phyloP scores from a whole-genome alignment of 2,888 invertebrate genomes.

The Ligdia adustata region DNA sequence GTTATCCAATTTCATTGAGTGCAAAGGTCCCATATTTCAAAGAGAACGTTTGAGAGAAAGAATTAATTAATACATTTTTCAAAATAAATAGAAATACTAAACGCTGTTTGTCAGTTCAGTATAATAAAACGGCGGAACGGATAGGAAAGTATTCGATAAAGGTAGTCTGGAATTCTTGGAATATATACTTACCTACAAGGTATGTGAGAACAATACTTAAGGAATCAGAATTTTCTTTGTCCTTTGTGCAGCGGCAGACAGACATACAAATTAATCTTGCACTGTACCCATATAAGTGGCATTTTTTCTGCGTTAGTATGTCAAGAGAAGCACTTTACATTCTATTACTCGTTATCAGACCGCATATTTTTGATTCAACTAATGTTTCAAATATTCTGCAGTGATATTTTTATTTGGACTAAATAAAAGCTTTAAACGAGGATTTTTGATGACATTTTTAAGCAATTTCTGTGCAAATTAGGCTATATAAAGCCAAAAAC shows the following conservation, averaged over 20 bases:
- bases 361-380: constrained; percentile 11
- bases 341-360: constrained; percentile 2
- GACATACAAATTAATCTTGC: constrained; percentile 4
- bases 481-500: background rate
- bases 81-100: no score
- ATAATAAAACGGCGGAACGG: no score
- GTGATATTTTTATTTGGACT: background rate
- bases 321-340: constrained; percentile 22
- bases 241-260: background rate
- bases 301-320: constrained; percentile 25
- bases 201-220: no score
- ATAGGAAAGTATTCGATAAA: no score
- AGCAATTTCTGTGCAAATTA: constrained; percentile 4
- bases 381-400: background rate
- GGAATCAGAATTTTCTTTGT: constrained; percentile 2
- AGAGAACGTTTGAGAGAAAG: no score
- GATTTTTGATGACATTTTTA: constrained; percentile 1
- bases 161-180: no score
- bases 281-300: background rate
- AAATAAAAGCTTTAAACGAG: background rate
- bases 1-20: no score
- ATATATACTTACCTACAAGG: no score
- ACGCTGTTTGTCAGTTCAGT: no score
- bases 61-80: no score
- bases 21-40: no score